Base-by-base conservation (phyloP, 2,888 invertebrate genomes). In the Spodoptera exigua region DNA sequence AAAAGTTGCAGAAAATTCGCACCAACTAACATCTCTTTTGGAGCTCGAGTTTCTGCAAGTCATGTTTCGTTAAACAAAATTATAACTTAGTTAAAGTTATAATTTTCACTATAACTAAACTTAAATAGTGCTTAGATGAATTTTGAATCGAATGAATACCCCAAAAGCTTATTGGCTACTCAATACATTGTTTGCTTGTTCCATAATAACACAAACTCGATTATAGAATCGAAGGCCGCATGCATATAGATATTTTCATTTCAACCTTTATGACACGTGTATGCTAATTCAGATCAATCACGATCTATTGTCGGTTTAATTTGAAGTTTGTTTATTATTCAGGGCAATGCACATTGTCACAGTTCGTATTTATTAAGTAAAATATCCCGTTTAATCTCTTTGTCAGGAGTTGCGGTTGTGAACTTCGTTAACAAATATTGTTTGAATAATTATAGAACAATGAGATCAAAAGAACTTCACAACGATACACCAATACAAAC, bases 401-500 rank as follows among this genome's bases (percentile, higher is more conserved):
- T 65, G 49, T 60, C 14, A 45, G 51, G 32, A 52, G 57, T 65
- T 70, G 68, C 55, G 71, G 73, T 69, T 43, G 45, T 35, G 36
- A 68, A 72, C 69, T 70, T 72, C 65, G 67, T 58, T 76, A 80
- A 69, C 52, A 55, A 70, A 53, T 55, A 57, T 72, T 71, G 57
- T 64, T 60, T 45, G n/a, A 37, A 12, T 54, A 47, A 58, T 62
- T 41, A 58, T 34, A 35, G 16, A 53, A 41, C 44, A 27, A 35
- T 40, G 14, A 34, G 37, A 52, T 57, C 48, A 43, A 57, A 51
- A 61, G 7, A 57, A 49, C 18, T 16, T 35, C 5, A 7, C 10
- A 34, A 46, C 1, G 3, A 2, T 37, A 47, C 17, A 27, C 27
- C 27, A 9, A 7, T 27, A 27, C 27, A 9, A 27, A 7, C 9